Conservation (phyloP, 2,888 invertebrate species). For the Drosophila prolongata region DNA sequence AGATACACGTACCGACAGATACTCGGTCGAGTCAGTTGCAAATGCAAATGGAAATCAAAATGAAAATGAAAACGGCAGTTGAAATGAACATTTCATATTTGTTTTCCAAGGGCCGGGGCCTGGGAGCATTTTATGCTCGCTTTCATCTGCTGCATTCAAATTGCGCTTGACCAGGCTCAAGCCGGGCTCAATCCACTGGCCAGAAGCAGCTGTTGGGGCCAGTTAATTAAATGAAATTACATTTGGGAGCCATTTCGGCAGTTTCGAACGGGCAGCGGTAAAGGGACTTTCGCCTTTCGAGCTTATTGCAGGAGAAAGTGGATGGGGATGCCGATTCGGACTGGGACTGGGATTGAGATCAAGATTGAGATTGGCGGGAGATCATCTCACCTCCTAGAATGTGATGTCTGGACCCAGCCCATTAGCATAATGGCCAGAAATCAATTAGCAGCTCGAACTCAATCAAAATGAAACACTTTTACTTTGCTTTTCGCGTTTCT, state of each 20-base stretch:
- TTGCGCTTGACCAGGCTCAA: constrained; percentile 11
- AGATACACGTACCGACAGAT: constrained; percentile 35
- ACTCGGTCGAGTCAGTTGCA: constrained; percentile 8
- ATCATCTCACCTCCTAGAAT: constrained; percentile 23
- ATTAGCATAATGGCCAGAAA: constrained; percentile 35
- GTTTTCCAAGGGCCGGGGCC: not conserved
- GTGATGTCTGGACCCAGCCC: constrained; percentile 18
- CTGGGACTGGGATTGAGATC: not conserved
- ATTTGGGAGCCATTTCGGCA: constrained; percentile 24
- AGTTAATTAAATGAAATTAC: constrained; percentile 55
- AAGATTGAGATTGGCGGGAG: not conserved
- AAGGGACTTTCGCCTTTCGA: constrained; percentile 14
- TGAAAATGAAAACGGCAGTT: constrained; percentile 12
- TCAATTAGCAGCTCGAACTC: constrained; percentile 36
- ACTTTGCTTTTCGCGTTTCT: constrained; percentile 50
- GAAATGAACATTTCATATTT: constrained; percentile 35
- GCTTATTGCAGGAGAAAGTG: constrained; percentile 17
- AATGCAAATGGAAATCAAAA: constrained; percentile 18
- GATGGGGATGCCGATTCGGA: not conserved
- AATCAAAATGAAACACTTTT: constrained; percentile 57
- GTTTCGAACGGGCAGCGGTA: not conserved
- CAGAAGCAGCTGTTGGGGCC: constrained; percentile 9
- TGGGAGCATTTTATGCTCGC: constrained; percentile 13
- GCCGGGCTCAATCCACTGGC: constrained; percentile 22
- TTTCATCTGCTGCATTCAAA: constrained; percentile 34